Conservation (phyloP, 2,113 vertebrate genomes). For the Heterocephalus glaber region DNA sequence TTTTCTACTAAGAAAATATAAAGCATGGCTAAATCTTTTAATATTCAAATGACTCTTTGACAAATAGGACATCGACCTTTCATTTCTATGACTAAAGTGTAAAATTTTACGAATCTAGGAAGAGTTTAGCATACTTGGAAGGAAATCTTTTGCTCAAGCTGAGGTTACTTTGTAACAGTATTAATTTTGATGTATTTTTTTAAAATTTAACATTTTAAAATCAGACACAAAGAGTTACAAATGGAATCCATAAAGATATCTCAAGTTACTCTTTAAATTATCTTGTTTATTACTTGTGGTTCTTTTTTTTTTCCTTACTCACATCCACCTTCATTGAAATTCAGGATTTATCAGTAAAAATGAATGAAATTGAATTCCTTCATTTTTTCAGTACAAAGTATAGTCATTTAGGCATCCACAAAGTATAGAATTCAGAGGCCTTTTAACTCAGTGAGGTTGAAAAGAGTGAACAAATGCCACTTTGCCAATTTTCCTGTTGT, state of each 20-base stretch:
- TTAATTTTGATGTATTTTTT: background rate
- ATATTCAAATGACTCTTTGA: background rate
- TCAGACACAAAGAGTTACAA: conserved; percentile 38
- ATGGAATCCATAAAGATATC: background rate
- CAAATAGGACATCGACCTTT: background rate
- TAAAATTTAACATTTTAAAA: conserved; percentile 33
- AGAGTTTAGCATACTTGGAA: background rate
- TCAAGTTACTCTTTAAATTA: conserved; percentile 28
- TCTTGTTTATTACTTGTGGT: background rate
- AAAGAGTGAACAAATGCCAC: conserved; percentile 28
- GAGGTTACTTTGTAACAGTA: background rate
- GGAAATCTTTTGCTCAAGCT: background rate
- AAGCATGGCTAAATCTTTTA: background rate
- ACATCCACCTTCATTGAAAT: conserved; percentile 26
- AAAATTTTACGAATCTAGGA: background rate
- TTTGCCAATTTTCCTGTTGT: background rate
- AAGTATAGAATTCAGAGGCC: background rate
- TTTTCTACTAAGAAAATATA: background rate
- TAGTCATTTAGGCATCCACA: background rate
- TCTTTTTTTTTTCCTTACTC: background rate
- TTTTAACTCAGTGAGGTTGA: background rate
- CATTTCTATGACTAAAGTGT: background rate
- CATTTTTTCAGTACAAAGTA: background rate
- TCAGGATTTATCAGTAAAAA: background rate
- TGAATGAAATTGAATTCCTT: conserved; percentile 16